Conservation (phyloP, 1,140 invertebrate genomes). For the Chlorops oryzae region DNA sequence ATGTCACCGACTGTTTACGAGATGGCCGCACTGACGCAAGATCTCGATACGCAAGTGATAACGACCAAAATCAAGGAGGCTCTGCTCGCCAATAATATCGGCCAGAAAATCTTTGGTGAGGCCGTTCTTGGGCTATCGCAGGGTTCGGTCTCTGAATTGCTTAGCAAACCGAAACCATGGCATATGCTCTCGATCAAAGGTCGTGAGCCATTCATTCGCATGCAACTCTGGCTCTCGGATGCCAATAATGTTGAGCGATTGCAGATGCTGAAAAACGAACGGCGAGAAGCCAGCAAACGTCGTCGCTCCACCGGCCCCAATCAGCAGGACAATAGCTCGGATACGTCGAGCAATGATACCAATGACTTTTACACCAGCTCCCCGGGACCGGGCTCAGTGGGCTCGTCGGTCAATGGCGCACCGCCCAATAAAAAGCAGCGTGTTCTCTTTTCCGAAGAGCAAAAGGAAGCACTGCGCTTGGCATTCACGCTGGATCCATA, state of each 20-base stretch:
- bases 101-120: conserved; percentile 97
- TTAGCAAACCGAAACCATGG: conserved; percentile 98
- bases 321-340: conserved; percentile 75
- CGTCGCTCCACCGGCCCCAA: conserved; percentile 70
- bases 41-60: conserved; percentile 92
- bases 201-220: conserved; percentile 94
- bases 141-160: conserved; percentile 92
- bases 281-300: conserved; percentile 82
- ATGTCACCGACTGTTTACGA: conserved; percentile 87
- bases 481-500: conserved; percentile 95
- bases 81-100: conserved; percentile 92
- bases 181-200: conserved; percentile 98
- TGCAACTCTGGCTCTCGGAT: conserved; percentile 96
- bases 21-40: conserved; percentile 92
- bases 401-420: conserved; percentile 51
- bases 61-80: conserved; percentile 97
- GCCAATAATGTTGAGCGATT: conserved; percentile 86
- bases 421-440: conserved; percentile 84
- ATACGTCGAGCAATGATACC: conserved; percentile 81
- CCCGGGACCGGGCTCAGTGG: conserved; percentile 58
- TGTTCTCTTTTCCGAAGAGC: conserved; percentile 94
- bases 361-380: conserved; percentile 83
- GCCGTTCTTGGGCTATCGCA: conserved; percentile 92
- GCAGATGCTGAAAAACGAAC: conserved; percentile 80
- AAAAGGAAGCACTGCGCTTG: conserved; percentile 90